Conservation (phyloP, 2,113 vertebrate genomes). For the Chunga burmeisteri region DNA sequence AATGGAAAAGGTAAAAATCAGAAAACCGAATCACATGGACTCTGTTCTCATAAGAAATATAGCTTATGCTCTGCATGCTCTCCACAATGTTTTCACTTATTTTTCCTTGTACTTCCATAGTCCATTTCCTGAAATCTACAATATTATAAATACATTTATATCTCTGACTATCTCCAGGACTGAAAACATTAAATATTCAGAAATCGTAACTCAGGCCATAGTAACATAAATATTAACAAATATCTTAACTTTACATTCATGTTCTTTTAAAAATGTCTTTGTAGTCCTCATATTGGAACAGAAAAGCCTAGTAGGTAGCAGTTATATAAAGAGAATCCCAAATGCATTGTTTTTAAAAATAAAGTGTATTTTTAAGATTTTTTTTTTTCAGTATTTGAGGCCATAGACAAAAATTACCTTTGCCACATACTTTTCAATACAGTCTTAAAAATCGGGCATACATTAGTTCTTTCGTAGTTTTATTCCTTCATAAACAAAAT, state of each 20-base stretch:
- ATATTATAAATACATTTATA: background rate
- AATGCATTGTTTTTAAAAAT: background rate
- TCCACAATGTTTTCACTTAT: background rate
- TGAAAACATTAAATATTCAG: background rate
- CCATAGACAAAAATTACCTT: background rate
- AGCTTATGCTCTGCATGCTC: background rate
- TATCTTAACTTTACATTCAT: background rate
- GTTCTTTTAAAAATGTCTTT: background rate
- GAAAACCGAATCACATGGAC: background rate
- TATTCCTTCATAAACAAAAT: background rate
- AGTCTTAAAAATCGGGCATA: background rate
- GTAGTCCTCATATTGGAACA: background rate
- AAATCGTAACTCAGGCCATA: background rate
- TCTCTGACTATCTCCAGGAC: background rate
- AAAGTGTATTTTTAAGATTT: background rate
- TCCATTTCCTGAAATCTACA: background rate
- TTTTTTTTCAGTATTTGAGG: background rate
- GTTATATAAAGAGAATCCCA: background rate
- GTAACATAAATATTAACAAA: background rate
- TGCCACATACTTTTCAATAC: background rate
- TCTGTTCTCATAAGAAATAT: background rate
- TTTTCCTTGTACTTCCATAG: background rate
- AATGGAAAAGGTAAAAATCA: conserved; percentile 25
- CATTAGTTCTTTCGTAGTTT: background rate
- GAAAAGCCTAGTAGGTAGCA: background rate